Evolutionary conservation across 1,140 invertebrate genomes (phyloP), one percentile per base, ranked within the genome.

Genomic region (Caenorhabditis tropicalis): DNA sequence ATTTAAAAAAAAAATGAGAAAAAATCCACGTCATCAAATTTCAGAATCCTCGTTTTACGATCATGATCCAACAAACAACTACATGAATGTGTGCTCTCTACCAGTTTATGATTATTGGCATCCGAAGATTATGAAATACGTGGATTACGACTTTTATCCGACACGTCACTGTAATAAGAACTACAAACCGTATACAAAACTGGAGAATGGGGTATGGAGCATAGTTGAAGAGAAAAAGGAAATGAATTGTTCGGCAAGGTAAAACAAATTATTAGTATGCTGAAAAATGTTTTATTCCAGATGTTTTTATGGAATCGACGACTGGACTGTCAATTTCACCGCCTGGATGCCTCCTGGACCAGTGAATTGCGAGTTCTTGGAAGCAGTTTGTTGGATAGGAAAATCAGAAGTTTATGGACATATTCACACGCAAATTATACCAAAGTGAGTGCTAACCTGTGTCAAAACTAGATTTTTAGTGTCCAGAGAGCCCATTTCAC

Each of bases 401-500:
- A n/a, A 70, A 31, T 16, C 1, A 7, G 27, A 29, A 46, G 24
- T 36, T 9, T 83, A 74, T 48, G 82, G 24, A 10, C 31, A 53
- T 15, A 31, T 83, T 19, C 82, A 83, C 33, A 51, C 83, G 1
- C 70, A 84, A 31, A 43, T 81, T 21, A 56, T 84, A 15, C 46
- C 31, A 21, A 51, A 48, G 70, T 80, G n/a, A 49, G n/a, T 82
- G 7, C 12, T 51, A 19, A n/a, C 5, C 48, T n/a, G n/a, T 10
- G 15, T 6, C 19, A 51, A 51, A 51, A 19, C n/a, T 19, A 16
- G n/a, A 12, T 51, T 0, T 19, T 19, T 15, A 43, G 39, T 51
- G 15, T 0, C 48, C 48, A 51, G 19, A n/a, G 5, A 51, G 12
- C 15, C 5, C 48, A 51, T 5, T 19, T 51, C n/a, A n/a, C 19